phyloP scores from a whole-genome alignment of 2,888 invertebrate species.

The Eilema caniola region DNA sequence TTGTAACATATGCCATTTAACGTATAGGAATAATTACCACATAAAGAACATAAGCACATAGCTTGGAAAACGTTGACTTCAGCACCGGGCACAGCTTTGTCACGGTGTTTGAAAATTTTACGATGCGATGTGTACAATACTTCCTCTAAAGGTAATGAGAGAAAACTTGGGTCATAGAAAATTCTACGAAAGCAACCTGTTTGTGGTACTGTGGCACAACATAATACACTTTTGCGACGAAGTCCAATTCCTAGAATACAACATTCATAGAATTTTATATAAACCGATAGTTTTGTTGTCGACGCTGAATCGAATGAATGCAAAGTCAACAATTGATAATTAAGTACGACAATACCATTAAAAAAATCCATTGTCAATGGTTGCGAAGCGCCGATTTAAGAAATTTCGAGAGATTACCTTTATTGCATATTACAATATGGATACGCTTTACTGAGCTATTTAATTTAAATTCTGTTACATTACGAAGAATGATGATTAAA shows the following conservation, averaged over 20 bases:
- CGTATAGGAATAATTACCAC: conserved; percentile 56
- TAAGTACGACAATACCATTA: conserved; percentile 58
- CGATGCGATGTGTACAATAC: conserved; percentile 23
- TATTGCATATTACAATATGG: conserved; percentile 39
- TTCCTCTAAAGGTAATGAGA: conserved; percentile 30
- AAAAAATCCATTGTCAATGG: conserved; percentile 62
- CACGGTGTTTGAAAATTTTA: conserved; percentile 41
- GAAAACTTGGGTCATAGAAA: conserved; percentile 25
- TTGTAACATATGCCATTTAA: conserved; percentile 44
- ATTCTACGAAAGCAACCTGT: conserved; percentile 15
- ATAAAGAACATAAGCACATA: conserved; percentile 53
- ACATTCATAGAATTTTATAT: conserved; percentile 7
- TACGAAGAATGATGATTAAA: conserved; percentile 6
- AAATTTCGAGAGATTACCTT: conserved; percentile 62
- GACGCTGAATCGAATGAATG: conserved; percentile 38
- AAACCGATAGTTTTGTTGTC: conserved; percentile 28
- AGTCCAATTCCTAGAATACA: conserved; percentile 10
- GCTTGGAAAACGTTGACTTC: conserved; percentile 55
- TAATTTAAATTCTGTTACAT: conserved; percentile 28
- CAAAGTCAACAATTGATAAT: conserved; percentile 65
- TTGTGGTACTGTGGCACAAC: conserved; percentile 10
- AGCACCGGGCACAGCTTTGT: conserved; percentile 38
- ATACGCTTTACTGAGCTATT: conserved; percentile 38
- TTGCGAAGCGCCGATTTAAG: conserved; percentile 49
- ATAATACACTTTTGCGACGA: conserved; percentile 10